These are phyloP conservation scores for Chaetorhynchus papuensis DNA, from an alignment of 2,113 vertebrate genomes.

Conservation along the genomic window DNA sequence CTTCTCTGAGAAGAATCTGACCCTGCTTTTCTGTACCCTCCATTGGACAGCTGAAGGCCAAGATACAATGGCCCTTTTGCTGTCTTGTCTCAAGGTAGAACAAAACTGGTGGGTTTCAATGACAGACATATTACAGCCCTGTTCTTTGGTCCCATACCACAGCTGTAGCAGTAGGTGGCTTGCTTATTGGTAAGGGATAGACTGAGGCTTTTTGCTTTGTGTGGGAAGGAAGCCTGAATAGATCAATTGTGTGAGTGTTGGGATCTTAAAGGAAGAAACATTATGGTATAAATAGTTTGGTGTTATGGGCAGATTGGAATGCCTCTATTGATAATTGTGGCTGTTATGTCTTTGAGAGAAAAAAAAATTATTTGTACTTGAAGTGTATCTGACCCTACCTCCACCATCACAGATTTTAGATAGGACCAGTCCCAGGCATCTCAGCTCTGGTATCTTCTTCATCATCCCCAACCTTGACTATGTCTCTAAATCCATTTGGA, in stretches of 20 bases:
- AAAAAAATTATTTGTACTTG: background rate
- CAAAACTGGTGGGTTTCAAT: background rate
- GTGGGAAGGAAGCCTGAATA: background rate
- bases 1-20: background rate
- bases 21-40: background rate
- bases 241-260: background rate
- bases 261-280: background rate
- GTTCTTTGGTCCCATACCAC: background rate
- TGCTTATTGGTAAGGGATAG: background rate
- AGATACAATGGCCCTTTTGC: fast-evolving
- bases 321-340: background rate
- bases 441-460: background rate
- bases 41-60: background rate
- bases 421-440: background rate
- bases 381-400: background rate
- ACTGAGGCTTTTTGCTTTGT: background rate
- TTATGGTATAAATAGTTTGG: background rate
- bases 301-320: background rate
- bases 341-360: background rate
- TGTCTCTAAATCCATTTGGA: background rate
- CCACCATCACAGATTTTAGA: background rate
- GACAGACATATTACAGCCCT: background rate
- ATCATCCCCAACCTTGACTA: background rate
- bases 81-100: background rate
- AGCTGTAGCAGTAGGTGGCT: background rate